A percentile compares a stretch with the other conserved stretches of the same genome.
Evolutionary conservation across 2,888 invertebrate species (phyloP).

Genomic region (Arctia plantaginis): DNA sequence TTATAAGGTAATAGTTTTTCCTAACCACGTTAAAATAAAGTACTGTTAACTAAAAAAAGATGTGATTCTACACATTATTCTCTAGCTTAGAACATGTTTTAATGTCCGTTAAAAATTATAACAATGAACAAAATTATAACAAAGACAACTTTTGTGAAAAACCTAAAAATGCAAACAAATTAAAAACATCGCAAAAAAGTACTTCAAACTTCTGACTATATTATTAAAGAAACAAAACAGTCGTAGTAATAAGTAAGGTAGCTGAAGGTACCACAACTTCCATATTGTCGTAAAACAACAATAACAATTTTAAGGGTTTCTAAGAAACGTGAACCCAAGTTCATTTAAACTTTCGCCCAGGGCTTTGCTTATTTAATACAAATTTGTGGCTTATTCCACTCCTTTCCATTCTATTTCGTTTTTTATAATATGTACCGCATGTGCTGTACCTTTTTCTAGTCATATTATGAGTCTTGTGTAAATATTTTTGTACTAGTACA

Average conservation of each 20-base stretch:
- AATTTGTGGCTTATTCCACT: not conserved
- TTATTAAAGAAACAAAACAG: slow-evolving; percentile 19
- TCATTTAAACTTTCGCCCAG: not conserved
- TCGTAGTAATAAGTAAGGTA: not conserved
- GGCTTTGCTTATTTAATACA: not conserved
- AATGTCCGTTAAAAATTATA: not conserved
- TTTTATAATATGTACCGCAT: too few species aligned
- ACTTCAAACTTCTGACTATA: slow-evolving; percentile 34
- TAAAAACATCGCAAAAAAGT: slow-evolving; percentile 39
- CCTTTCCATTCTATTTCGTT: too few species aligned
- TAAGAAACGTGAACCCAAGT: slow-evolving; percentile 10
- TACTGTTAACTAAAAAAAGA: not conserved
- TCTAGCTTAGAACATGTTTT: not conserved
- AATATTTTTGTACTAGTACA: too few species aligned
- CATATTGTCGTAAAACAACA: slow-evolving; percentile 21
- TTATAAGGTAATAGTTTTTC: not conserved
- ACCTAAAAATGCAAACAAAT: slow-evolving; percentile 49
- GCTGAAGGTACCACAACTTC: slow-evolving; percentile 25
- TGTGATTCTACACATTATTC: not conserved
- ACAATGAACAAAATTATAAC: slow-evolving; percentile 8
- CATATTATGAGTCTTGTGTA: too few species aligned
- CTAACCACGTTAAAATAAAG: not conserved
- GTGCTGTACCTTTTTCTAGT: too few species aligned
- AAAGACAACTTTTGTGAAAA: slow-evolving; percentile 21
- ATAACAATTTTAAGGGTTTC: slow-evolving; percentile 25